phyloP scores from a whole-genome alignment of 2,113 vertebrate species.

The Cebus imitator region DNA sequence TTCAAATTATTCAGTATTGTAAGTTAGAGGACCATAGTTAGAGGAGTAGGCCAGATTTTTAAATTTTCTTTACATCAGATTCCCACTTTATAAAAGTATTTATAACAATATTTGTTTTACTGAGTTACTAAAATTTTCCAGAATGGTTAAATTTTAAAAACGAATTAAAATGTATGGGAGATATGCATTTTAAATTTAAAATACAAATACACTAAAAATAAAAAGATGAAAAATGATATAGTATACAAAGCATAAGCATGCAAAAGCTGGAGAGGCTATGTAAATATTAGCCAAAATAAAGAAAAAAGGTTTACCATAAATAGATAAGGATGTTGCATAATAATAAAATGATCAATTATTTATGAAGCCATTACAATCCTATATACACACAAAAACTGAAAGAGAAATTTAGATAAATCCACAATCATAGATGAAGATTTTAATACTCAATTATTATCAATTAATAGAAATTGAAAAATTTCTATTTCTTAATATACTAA shows the following conservation, averaged over 20 bases:
- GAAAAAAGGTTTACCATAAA: neutral
- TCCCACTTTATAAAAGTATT: neutral
- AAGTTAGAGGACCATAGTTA: neutral
- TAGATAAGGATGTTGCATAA: neutral
- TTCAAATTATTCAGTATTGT: neutral
- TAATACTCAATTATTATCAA: neutral
- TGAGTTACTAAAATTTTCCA: neutral
- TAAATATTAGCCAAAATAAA: neutral
- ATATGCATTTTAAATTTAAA: slow-evolving; percentile 11
- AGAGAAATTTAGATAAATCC: neutral
- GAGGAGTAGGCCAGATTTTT: neutral
- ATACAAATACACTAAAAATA: neutral
- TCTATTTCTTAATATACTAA: no score
- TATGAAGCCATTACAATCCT: neutral
- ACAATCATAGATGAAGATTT: neutral
- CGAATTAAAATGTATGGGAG: neutral
- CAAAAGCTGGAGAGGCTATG: neutral
- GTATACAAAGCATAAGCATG: neutral
- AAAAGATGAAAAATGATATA: neutral
- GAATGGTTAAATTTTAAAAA: neutral
- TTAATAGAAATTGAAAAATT: neutral
- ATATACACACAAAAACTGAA: neutral
- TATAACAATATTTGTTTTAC: neutral
- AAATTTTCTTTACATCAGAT: neutral
- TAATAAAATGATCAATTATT: neutral